Base-by-base conservation (phyloP, 2,113 vertebrate genomes). In the Brachirus orientalis region DNA sequence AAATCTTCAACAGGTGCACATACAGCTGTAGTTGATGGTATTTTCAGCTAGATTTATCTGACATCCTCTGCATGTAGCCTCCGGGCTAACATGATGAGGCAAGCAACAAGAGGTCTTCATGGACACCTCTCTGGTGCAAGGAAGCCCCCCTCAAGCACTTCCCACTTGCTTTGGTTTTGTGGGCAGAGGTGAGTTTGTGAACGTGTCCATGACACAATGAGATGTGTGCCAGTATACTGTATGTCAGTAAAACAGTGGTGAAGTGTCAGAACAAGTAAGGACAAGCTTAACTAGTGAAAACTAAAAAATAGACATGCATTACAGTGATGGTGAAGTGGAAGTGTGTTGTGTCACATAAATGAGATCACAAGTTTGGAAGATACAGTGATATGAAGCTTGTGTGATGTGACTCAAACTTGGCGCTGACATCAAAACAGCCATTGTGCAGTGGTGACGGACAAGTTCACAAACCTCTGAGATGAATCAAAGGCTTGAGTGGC, bases 401-500 rank as follows among this genome's bases (percentile, higher is more conserved):
- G 59, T 57, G 56, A n/a, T 50, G 48, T 17, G 41, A 44, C 56
- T 50, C 18, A 59, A 67, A 18, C 47, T 54, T 36, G 44, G 45
- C 19, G 12, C 14, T 9, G 63, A 63, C 48, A 59, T 60, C 71
- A 61, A 52, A 59, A 40, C 36, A 22, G 3, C 7, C 63, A 22
- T 12, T 2, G 43, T 33, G 48, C 35, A 58, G n/a, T 17, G 51
- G 19, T 56, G 74, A 63, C 70, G 44, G 20, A 55, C 46, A 47
- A 44, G 72, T 66, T 53, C 67, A 52, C 70, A 81, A 70, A 73
- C 53, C 40, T 14, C 63, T 45, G 55, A 72, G 72, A 46, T 77
- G 51, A 86, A 77, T 63, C 45, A 17, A 73, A 72, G 53, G 72
- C 50, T 73, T 69, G 63, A 70, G 3, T 7, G 0, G 58, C 63